These are phyloP conservation scores for Tinamus guttatus DNA, from an alignment of 2,113 vertebrate genomes.

Conservation along the genomic window DNA sequence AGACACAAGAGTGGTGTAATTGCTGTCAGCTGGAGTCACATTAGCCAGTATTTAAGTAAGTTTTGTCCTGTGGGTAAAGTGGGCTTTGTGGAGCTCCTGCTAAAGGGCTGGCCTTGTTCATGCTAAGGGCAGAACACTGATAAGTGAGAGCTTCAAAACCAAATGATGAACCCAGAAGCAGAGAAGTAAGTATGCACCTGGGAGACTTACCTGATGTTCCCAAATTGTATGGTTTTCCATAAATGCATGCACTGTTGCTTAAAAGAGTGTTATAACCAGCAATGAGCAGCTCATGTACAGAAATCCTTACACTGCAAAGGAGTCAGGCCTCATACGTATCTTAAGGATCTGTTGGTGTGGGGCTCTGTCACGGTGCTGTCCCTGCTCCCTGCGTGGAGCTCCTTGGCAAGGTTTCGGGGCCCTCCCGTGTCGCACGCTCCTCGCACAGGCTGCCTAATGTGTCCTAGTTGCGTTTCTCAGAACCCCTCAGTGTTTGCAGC, in stretches of 20 bases:
- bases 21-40: background rate
- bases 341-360: background rate
- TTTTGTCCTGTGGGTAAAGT: background rate
- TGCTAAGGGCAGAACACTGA: background rate
- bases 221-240: background rate
- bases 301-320: background rate
- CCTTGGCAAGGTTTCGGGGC: background rate
- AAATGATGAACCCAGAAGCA: background rate
- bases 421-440: rapidly evolving
- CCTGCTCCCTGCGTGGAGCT: background rate
- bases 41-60: background rate
- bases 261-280: background rate
- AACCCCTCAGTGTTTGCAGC: slow-evolving; percentile 51
- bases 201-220: background rate
- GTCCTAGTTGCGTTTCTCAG: slow-evolving; percentile 58
- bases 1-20: background rate
- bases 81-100: background rate
- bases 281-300: background rate
- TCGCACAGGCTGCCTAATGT: slow-evolving; percentile 6
- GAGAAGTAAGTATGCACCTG: background rate
- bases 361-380: background rate
- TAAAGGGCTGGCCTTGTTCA: background rate
- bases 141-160: background rate
- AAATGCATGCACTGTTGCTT: background rate
- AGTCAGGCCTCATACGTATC: rapidly evolving